phyloP scores from a whole-genome alignment of 2,797 vertebrate species.

The Sebastes ruberrimus region DNA sequence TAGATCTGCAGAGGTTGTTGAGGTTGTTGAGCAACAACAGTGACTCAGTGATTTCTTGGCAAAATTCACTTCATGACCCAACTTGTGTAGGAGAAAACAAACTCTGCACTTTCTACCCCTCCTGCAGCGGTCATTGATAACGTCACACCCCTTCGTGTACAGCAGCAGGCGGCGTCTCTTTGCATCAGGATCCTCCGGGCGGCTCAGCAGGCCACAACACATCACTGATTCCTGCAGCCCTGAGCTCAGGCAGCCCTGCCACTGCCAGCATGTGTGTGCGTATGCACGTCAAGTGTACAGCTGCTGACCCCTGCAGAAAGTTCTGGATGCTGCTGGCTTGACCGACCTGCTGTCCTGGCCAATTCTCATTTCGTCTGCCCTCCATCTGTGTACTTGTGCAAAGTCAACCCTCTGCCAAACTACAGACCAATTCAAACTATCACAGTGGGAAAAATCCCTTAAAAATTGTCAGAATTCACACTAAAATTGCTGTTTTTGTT shows the following conservation, averaged over 20 bases:
- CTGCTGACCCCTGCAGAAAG: slow-evolving; percentile 52
- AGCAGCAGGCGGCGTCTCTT: slow-evolving; percentile 45
- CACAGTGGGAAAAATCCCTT: background rate
- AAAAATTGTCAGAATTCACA: background rate
- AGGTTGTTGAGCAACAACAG: slow-evolving; percentile 19
- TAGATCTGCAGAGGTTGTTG: background rate
- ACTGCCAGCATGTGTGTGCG: slow-evolving; percentile 23
- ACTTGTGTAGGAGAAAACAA: slow-evolving; percentile 23
- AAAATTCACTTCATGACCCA: slow-evolving; percentile 3
- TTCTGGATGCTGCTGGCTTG: slow-evolving; percentile 33
- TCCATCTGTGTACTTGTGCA: slow-evolving; percentile 23
- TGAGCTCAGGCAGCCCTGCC: slow-evolving; percentile 33
- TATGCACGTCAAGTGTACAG: slow-evolving; percentile 39
- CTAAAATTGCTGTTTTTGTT: background rate
- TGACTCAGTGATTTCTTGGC: slow-evolving; percentile 45
- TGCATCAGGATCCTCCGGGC: slow-evolving; percentile 44
- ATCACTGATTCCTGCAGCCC: slow-evolving; percentile 40
- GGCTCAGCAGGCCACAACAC: slow-evolving; percentile 40
- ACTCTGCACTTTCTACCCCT: background rate
- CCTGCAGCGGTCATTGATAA: slow-evolving; percentile 18
- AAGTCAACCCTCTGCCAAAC: slow-evolving; percentile 1
- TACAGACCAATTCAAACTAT: background rate
- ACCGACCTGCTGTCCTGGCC: slow-evolving; percentile 23
- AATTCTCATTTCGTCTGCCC: background rate
- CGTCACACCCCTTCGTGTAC: background rate